Evolutionary conservation across 2,113 vertebrate species (phyloP), one percentile per base, ranked within the genome.

Genomic region (Platichthys flesus): DNA sequence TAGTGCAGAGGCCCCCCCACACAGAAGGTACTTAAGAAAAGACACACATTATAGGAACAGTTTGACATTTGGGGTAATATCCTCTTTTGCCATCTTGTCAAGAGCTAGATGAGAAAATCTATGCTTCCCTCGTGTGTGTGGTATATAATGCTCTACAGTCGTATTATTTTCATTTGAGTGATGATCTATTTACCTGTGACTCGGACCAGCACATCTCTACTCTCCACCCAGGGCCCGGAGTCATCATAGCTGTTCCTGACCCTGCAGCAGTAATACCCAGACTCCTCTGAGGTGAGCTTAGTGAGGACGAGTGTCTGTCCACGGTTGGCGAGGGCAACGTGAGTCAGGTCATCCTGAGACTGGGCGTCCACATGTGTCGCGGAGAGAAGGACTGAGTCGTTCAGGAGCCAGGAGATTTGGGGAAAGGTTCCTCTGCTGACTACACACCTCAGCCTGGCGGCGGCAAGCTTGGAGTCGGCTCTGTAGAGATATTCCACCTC

Each of bases 371-470:
- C 49, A 4, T 21, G 65, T 6, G 55, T 54, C 52, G 75, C 79
- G 45, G 81, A 40, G 45, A 54, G 68, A 67, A 95, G 73, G 18
- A 62, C 56, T 3, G 91, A 84, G 71, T 67, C 45, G 1, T 94
- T 94, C 0, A 91, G 71, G 45, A 85, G 61, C 94, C 94, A 95
- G 67, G 83, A 84, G 81, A 91, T 52, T 1, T 69, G 21, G 9
- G 94, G 94, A 58, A 95, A 95, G 0, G 92, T 94, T 37, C 94
- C 94, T 51, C 69, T 86, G 63, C 74, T 63, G 69, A 91, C 3
- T 0, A 52, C n/a, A 64, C 94, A 95, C 15, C 37, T 84, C 35
- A 95, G 84, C 8, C 55, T 74, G 68, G 76, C 87, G 0, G 85
- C 90, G 0, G 60, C 49, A n/a, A 78, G 60, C 26, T 35, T 81